Conservation (phyloP, 2,113 vertebrate genomes). For the Mustela nigripes region DNA sequence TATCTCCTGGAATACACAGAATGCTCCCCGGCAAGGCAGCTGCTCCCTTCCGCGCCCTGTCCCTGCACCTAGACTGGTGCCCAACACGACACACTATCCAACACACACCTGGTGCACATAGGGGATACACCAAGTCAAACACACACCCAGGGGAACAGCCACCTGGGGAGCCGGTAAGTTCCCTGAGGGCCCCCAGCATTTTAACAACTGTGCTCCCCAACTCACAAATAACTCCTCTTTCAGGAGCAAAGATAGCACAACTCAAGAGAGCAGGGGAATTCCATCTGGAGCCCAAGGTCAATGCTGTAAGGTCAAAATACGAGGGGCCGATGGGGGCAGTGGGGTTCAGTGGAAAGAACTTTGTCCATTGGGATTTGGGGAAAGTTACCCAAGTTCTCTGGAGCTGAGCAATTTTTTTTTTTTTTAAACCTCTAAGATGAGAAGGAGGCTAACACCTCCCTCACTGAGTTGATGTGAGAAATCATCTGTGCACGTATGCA, state of each 20-base stretch:
- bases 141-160: not conserved
- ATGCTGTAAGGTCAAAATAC: not conserved
- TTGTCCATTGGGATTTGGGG: not conserved
- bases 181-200: not conserved
- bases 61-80: no score
- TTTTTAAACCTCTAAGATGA: not conserved
- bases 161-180: accelerated
- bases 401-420: not conserved
- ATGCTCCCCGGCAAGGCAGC: no score
- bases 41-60: not conserved
- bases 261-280: not conserved
- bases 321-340: accelerated
- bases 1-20: not conserved
- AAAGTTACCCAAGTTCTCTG: not conserved
- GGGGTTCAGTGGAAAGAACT: no score
- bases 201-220: not conserved
- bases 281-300: not conserved
- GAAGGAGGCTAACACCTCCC: not conserved
- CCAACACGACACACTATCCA: accelerated
- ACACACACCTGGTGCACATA: no score
- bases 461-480: not conserved
- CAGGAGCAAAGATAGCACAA: not conserved
- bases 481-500: not conserved
- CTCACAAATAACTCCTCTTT: not conserved
- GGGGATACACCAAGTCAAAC: no score